Evolutionary conservation across 2,113 vertebrate genomes (phyloP).

Genomic region (Pipra filicauda): DNA sequence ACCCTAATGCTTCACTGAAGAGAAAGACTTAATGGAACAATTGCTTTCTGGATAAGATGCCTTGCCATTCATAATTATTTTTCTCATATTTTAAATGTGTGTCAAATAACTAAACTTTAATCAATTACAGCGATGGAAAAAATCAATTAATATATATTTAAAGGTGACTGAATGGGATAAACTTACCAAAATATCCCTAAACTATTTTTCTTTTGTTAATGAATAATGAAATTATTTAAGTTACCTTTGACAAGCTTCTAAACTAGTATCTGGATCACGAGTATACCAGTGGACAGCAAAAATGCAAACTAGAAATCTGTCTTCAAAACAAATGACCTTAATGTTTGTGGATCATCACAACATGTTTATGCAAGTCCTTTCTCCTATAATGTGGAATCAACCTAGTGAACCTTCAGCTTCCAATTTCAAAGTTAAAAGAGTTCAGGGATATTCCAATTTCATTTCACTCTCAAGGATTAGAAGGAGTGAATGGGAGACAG

Average conservation of each 20-base stretch:
- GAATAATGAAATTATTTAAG: not conserved
- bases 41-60: not conserved
- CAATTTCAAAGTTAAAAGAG: not conserved
- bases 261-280: not conserved
- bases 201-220: not conserved
- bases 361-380: not conserved
- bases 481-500: not conserved
- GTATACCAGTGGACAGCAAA: not conserved
- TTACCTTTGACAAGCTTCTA: not conserved
- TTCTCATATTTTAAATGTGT: not conserved
- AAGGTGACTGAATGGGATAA: not conserved
- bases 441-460: not conserved
- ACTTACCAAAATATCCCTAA: not conserved
- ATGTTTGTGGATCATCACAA: not conserved
- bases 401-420: not conserved
- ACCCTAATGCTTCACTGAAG: not conserved
- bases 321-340: not conserved
- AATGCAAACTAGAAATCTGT: not conserved
- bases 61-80: not conserved
- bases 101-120: not conserved
- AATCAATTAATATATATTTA: not conserved
- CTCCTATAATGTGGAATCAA: not conserved
- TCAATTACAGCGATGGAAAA: not conserved
- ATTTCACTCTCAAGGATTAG: not conserved
- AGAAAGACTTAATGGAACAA: not conserved